phyloP scores from a whole-genome alignment of 2,888 invertebrate genomes.

The Xylota sylvarum region DNA sequence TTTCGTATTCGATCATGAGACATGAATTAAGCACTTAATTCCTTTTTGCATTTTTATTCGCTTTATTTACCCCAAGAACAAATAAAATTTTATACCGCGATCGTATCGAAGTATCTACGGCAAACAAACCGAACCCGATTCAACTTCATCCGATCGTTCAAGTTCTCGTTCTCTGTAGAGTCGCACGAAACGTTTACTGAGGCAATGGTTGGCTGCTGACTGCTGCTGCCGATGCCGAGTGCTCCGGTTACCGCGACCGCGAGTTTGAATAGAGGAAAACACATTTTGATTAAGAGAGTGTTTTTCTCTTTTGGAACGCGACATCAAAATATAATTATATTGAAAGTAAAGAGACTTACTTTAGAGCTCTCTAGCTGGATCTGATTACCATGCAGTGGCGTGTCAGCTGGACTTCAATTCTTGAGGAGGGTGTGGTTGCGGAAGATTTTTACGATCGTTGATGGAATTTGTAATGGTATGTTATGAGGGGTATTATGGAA shows the following conservation, averaged over 20 bases:
- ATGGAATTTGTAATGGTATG: constrained; percentile 53
- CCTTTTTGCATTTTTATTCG: constrained; percentile 24
- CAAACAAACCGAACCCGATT: constrained; percentile 39
- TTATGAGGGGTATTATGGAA: constrained; percentile 39
- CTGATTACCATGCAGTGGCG: constrained; percentile 54
- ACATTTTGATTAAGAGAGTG: constrained; percentile 12
- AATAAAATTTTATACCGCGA: constrained; percentile 13
- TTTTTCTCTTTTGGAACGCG: constrained; percentile 7
- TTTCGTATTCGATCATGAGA: constrained; percentile 22
- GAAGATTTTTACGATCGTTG: constrained; percentile 46
- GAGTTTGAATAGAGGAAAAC: neutral
- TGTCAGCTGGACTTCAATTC: constrained; percentile 50
- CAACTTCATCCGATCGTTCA: constrained; percentile 17
- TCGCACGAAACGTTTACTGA: constrained; percentile 56
- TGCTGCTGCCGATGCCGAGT: neutral
- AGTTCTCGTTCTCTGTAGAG: constrained; percentile 9
- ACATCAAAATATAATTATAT: constrained; percentile 9
- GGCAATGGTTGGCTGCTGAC: neutral
- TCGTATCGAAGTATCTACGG: constrained; percentile 2
- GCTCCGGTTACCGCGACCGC: neutral
- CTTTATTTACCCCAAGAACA: constrained; percentile 37
- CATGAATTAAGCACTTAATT: constrained; percentile 33
- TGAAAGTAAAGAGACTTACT: constrained; percentile 27
- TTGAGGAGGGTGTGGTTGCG: constrained; percentile 64
- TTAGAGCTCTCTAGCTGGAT: constrained; percentile 11